Evolutionary conservation across 2,797 vertebrate species (phyloP).

Genomic region (Falco peregrinus): DNA sequence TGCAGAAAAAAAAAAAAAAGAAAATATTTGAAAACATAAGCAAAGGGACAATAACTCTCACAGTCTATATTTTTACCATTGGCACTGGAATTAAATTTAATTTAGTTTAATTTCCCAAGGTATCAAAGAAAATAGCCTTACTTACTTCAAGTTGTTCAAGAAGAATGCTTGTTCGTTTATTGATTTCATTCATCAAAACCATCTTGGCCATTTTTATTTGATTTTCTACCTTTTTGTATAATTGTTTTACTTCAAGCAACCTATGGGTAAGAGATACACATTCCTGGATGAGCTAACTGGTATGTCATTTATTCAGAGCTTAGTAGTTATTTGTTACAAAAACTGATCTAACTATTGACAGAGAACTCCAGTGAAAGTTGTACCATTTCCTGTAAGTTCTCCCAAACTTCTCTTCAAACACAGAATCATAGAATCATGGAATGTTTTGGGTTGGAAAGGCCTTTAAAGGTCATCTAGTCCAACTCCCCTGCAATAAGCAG

Average conservation of each 20-base stretch:
- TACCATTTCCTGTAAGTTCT: background rate
- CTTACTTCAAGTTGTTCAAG: conserved; percentile 98
- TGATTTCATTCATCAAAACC: conserved; percentile 97
- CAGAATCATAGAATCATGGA: background rate
- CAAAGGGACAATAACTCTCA: background rate
- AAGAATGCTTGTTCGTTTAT: conserved; percentile 94
- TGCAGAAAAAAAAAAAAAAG: background rate
- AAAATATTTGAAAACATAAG: background rate
- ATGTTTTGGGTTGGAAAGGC: background rate
- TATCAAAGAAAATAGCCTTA: conserved; percentile 38
- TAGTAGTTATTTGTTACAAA: background rate
- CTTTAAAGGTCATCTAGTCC: background rate
- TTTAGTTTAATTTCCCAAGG: background rate
- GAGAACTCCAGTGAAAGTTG: background rate
- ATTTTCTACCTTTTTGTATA: conserved; percentile 94
- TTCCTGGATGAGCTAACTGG: background rate
- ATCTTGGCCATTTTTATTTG: conserved; percentile 99
- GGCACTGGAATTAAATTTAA: background rate
- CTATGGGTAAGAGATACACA: conserved; percentile 67
- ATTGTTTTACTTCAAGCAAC: conserved; percentile 92
- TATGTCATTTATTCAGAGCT: background rate
- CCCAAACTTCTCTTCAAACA: background rate
- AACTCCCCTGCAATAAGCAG: background rate
- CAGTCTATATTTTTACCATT: background rate
- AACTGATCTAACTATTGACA: background rate